Evolutionary conservation across 2,797 vertebrate genomes (phyloP).

Genomic region (Otolemur crassicaudatus): DNA sequence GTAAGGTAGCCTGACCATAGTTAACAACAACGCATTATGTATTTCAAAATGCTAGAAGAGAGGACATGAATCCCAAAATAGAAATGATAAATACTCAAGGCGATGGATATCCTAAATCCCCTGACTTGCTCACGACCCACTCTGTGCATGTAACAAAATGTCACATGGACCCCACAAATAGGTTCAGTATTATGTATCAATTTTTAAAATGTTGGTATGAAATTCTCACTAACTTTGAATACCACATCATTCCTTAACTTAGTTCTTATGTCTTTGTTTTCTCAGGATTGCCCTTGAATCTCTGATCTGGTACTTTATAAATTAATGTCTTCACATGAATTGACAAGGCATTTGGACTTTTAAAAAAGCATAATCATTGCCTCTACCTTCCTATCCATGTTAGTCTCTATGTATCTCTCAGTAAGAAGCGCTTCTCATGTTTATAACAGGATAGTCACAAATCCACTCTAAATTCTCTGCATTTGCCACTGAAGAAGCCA

Average conservation of each 20-base stretch:
- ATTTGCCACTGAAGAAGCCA: not conserved
- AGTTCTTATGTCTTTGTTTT: slow-evolving; percentile 42
- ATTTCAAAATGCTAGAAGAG: not conserved
- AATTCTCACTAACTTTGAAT: slow-evolving; percentile 12
- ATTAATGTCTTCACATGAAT: slow-evolving; percentile 46
- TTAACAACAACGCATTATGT: not conserved
- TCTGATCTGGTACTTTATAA: slow-evolving; percentile 1
- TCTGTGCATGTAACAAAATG: not conserved
- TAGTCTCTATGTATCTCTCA: not conserved
- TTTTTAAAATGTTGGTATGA: slow-evolving; percentile 12
- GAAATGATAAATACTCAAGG: not conserved
- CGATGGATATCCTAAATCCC: not conserved
- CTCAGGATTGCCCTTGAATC: not conserved
- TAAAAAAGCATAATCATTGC: not conserved
- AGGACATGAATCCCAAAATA: not conserved
- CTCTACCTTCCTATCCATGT: not conserved
- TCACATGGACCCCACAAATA: not conserved
- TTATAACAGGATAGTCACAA: not conserved
- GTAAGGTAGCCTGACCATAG: not conserved
- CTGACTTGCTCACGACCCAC: not conserved
- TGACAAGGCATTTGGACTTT: not conserved
- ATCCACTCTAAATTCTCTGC: not conserved
- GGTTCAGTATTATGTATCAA: not conserved
- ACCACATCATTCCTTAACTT: slow-evolving; percentile 18
- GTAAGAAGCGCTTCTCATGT: not conserved